A percentile compares a stretch with the other conserved stretches of the same genome.
phyloP scores from a whole-genome alignment of 2,797 vertebrate species.

The Sebastiscus tertius region DNA sequence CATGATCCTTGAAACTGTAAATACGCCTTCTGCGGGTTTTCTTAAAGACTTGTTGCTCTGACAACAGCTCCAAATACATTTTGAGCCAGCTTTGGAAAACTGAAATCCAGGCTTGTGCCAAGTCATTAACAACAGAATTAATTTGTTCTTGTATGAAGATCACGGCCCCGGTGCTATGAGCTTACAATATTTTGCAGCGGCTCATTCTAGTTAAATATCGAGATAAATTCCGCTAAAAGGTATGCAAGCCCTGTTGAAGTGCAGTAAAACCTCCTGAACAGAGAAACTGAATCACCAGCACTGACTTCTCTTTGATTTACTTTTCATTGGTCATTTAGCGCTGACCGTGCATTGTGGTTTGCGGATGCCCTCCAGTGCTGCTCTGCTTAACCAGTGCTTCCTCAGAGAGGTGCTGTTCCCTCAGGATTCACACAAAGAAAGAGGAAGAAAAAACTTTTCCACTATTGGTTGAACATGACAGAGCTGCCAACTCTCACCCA shows the following conservation, averaged over 20 bases:
- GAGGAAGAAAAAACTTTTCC: constrained; percentile 38
- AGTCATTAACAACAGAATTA: not conserved
- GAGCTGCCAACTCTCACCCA: constrained; percentile 57
- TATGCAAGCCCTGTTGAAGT: not conserved
- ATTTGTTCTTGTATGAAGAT: not conserved
- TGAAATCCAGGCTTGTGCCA: not conserved
- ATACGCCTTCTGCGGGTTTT: not conserved
- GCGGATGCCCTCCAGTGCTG: constrained; percentile 5
- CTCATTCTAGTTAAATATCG: not conserved
- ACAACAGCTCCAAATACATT: not conserved
- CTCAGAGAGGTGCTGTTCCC: constrained; percentile 39
- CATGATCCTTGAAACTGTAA: not conserved
- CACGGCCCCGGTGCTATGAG: not conserved
- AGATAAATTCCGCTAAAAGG: not conserved
- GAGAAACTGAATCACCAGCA: not conserved
- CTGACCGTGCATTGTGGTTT: not conserved
- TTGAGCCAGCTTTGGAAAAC: not conserved
- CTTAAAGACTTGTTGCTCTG: not conserved
- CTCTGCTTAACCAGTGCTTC: constrained; percentile 19
- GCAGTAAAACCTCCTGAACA: not conserved
- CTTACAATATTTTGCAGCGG: not conserved
- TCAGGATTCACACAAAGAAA: constrained; percentile 48
- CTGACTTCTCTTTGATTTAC: not conserved
- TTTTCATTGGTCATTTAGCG: constrained; percentile 23
- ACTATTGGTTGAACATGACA: constrained; percentile 62